phyloP scores from a whole-genome alignment of 2,113 vertebrate genomes.

The Daphoenositta chrysoptera region DNA sequence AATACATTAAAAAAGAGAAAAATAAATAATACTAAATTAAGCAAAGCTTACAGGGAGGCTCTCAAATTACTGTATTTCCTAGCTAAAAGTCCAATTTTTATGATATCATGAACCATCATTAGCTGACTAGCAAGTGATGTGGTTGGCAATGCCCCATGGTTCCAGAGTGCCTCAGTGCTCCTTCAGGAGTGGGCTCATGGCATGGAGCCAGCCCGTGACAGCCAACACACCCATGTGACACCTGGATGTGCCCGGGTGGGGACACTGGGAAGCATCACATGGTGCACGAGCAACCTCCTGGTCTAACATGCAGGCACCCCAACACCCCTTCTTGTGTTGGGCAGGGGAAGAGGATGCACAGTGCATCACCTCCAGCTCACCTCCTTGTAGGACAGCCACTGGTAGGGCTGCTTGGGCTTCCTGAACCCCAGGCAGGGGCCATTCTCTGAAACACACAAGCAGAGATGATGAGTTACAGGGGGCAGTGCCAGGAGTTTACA shows the following conservation, averaged over 20 bases:
- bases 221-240: fast-evolving
- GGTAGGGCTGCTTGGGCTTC: slow-evolving; percentile 92
- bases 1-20: not conserved
- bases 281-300: fast-evolving
- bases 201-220: not conserved
- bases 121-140: not conserved
- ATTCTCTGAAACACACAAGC: slow-evolving; percentile 76
- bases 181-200: fast-evolving
- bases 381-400: slow-evolving; percentile 97
- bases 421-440: slow-evolving; percentile 93
- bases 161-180: not conserved
- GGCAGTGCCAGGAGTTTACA: not conserved
- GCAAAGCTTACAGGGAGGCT: not conserved
- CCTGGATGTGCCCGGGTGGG: fast-evolving
- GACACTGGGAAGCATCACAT: fast-evolving
- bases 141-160: fast-evolving
- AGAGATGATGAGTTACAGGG: not conserved
- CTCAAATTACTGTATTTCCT: not conserved
- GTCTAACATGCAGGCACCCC: fast-evolving
- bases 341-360: not conserved
- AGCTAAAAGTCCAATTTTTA: not conserved
- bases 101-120: not conserved
- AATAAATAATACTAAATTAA: not conserved
- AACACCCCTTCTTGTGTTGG: not conserved
- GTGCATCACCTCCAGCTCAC: slow-evolving; percentile 66